Percentiles rank a stretch among this genome's conserved stretches.
phyloP scores from a whole-genome alignment of 1,140 invertebrate genomes.

The Drosophila rhopaloa region DNA sequence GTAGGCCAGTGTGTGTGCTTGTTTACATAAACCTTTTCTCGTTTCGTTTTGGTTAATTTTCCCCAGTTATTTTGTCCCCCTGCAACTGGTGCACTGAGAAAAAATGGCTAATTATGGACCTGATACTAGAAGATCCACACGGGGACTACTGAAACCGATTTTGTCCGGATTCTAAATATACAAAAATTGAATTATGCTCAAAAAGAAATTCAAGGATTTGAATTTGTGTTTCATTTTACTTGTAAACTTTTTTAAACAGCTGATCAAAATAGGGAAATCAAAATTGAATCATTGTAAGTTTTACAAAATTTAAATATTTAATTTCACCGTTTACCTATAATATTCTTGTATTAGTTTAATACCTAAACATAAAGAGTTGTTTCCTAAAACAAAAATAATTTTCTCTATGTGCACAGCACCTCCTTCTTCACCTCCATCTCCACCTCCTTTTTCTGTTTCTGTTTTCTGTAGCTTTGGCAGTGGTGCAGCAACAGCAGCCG shows the following conservation, averaged over 20 bases:
- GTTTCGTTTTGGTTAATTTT: slow-evolving; percentile 49
- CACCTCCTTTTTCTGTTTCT: slow-evolving; percentile 15
- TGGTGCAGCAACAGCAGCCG: slow-evolving; percentile 53
- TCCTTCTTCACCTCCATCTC: slow-evolving; percentile 11
- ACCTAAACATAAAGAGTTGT: too few species aligned
- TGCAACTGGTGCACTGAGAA: slow-evolving; percentile 18
- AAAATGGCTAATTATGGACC: slow-evolving; percentile 6
- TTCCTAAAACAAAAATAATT: too few species aligned
- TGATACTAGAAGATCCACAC: neutral
- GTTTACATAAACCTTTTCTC: slow-evolving; percentile 75
- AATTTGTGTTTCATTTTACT: too few species aligned
- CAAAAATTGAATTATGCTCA: too few species aligned
- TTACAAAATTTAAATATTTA: too few species aligned
- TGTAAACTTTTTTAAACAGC: too few species aligned
- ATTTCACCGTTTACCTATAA: too few species aligned
- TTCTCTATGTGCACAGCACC: slow-evolving; percentile 20
- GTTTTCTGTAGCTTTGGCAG: slow-evolving; percentile 36
- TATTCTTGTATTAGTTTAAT: too few species aligned
- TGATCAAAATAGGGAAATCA: too few species aligned
- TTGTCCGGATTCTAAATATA: neutral
- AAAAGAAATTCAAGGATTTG: too few species aligned
- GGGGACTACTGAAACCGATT: neutral
- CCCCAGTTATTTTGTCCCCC: slow-evolving; percentile 24
- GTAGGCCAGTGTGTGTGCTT: slow-evolving; percentile 30
- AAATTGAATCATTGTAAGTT: too few species aligned